A percentile compares a stretch with the other conserved stretches of the same genome.
Conservation (phyloP, 2,888 invertebrate species). For the Drepana falcataria region DNA sequence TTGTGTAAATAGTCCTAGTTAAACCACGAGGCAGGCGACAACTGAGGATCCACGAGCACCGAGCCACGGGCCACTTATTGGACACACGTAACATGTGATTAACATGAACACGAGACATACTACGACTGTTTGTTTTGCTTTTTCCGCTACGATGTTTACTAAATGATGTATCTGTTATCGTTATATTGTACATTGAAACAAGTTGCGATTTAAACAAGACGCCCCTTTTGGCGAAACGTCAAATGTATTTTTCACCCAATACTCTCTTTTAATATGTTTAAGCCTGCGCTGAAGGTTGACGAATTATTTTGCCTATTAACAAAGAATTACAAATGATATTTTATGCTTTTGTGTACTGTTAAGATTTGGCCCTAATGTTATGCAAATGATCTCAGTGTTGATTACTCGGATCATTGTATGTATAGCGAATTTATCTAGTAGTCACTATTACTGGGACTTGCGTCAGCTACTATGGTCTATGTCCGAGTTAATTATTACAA, state of each 20-base stretch:
- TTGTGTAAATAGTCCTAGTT: constrained; percentile 73
- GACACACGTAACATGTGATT: constrained; percentile 72
- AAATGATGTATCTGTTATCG: constrained; percentile 58
- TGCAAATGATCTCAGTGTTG: constrained; percentile 52
- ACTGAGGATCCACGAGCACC: constrained; percentile 40
- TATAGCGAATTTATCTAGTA: constrained; percentile 33
- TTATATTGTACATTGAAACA: constrained; percentile 55
- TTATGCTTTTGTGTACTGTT: constrained; percentile 63
- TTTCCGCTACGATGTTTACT: constrained; percentile 77
- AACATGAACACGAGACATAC: constrained; percentile 69
- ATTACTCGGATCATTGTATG: constrained; percentile 31
- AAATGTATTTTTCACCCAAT: constrained; percentile 79
- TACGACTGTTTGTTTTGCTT: constrained; percentile 74
- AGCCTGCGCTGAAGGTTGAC: constrained; percentile 64
- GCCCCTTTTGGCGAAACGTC: constrained; percentile 59
- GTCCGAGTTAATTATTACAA: constrained; percentile 16
- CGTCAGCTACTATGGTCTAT: constrained; percentile 35
- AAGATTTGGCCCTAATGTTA: constrained; percentile 49
- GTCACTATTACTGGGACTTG: constrained; percentile 49
- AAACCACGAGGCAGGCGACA: constrained; percentile 37
- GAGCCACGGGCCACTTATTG: constrained; percentile 39
- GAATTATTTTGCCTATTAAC: constrained; percentile 72
- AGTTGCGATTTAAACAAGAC: constrained; percentile 49
- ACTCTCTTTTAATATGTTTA: constrained; percentile 65
- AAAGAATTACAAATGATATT: constrained; percentile 45